Evolutionary conservation across 2,113 vertebrate genomes (phyloP).

Genomic region (Chroicocephalus ridibundus): DNA sequence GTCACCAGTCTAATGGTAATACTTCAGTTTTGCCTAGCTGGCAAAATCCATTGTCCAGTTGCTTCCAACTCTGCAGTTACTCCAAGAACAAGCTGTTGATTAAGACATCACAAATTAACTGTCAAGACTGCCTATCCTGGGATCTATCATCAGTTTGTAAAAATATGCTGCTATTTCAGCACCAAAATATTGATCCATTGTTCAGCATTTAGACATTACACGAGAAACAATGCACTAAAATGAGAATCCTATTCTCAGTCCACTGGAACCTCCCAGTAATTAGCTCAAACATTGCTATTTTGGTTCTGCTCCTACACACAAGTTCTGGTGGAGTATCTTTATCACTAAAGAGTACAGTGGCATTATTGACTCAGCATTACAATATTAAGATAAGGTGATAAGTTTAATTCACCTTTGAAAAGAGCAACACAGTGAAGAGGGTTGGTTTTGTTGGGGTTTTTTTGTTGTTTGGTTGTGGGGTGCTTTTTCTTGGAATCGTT

Average conservation of each 20-base stretch:
- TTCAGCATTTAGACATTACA: not conserved
- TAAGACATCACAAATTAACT: not conserved
- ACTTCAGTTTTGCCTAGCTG: not conserved
- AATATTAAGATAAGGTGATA: not conserved
- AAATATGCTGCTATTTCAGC: not conserved
- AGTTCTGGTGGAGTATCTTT: not conserved
- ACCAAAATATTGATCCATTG: not conserved
- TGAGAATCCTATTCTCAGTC: not conserved
- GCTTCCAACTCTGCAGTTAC: not conserved
- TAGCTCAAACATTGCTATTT: not conserved
- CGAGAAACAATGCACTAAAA: not conserved
- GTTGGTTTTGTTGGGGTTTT: not conserved
- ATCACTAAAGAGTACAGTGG: not conserved
- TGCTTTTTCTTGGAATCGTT: not conserved
- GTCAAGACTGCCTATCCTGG: not conserved
- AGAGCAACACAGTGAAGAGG: not conserved
- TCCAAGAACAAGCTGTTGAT: not conserved
- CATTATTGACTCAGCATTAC: not conserved
- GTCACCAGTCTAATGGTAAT: not conserved
- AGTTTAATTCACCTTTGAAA: not conserved
- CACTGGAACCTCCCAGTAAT: not conserved
- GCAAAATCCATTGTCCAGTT: not conserved
- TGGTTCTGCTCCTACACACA: not conserved
- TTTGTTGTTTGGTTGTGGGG: not conserved
- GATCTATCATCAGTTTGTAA: not conserved